Percentiles rank a stretch among this genome's conserved stretches.
Conservation (phyloP, 1,140 invertebrate species). For the Aphelinus certus region DNA sequence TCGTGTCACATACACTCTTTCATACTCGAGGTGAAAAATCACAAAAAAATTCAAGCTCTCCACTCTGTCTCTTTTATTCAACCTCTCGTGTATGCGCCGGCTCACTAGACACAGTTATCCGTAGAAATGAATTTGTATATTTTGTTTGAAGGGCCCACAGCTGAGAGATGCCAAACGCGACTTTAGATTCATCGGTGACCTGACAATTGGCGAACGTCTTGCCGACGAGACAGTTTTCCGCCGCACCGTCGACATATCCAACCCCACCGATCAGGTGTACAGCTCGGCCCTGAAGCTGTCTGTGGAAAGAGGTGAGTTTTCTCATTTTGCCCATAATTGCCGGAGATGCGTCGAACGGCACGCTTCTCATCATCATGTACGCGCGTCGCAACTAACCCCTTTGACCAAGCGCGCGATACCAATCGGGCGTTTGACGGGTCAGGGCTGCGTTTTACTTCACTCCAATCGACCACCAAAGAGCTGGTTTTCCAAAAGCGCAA, state of each 20-base stretch:
- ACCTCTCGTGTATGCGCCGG: too few relatives aligned
- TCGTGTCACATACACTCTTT: too few relatives aligned
- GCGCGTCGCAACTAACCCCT: conserved; percentile 1
- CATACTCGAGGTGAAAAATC: too few relatives aligned
- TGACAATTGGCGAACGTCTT: conserved; percentile 49
- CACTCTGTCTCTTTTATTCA: too few relatives aligned
- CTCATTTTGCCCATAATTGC: too few relatives aligned
- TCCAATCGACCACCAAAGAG: too few relatives aligned
- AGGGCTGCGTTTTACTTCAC: too few relatives aligned
- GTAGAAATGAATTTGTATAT: not conserved
- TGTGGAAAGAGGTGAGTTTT: conserved; percentile 47
- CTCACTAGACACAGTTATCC: too few relatives aligned
- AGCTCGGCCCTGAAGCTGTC: conserved; percentile 41
- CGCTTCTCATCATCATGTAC: conserved; percentile 3
- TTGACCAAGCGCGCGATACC: not conserved
- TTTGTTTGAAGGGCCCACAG: not conserved
- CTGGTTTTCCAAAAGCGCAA: too few relatives aligned
- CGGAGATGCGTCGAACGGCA: not conserved
- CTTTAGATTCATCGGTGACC: conserved; percentile 55
- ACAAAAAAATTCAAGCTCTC: too few relatives aligned
- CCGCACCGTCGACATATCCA: conserved; percentile 50
- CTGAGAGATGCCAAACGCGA: conserved; percentile 33
- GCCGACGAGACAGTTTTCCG: conserved; percentile 55
- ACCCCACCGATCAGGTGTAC: conserved; percentile 51
- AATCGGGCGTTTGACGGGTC: too few relatives aligned